phyloP scores from a whole-genome alignment of 2,888 invertebrate genomes.

The Stratiomys singularior region DNA sequence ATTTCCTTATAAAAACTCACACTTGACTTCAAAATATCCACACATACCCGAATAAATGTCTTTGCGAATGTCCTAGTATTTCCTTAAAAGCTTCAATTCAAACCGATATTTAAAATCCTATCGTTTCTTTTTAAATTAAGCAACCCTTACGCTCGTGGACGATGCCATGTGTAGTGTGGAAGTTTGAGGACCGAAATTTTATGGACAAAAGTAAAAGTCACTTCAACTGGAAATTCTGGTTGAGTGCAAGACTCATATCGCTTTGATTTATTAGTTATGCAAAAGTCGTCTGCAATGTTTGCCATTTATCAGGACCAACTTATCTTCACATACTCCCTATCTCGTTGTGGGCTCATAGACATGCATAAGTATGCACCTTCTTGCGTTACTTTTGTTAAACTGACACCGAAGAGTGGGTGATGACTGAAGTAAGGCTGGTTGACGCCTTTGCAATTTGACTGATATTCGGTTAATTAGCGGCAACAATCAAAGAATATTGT shows the following conservation, averaged over 20 bases:
- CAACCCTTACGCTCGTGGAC: background rate
- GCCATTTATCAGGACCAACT: constrained; percentile 34
- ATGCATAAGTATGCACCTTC: background rate
- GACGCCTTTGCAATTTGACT: background rate
- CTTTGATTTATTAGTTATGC: constrained; percentile 45
- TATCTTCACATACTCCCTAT: constrained; percentile 26
- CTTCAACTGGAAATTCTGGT: constrained; percentile 44
- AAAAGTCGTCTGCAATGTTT: constrained; percentile 36
- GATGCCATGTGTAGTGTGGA: background rate
- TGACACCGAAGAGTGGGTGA: background rate
- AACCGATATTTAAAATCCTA: background rate
- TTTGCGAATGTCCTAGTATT: no score
- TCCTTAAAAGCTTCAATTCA: background rate
- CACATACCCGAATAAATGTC: no score
- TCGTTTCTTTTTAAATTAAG: background rate
- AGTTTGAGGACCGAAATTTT: constrained; percentile 33
- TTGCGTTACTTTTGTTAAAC: background rate
- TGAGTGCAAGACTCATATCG: constrained; percentile 41
- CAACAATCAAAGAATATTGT: no score
- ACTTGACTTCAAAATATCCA: no score
- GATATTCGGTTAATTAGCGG: background rate
- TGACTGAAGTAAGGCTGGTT: background rate
- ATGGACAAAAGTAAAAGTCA: constrained; percentile 37
- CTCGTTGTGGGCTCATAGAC: background rate
- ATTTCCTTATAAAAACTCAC: no score